These are phyloP conservation scores for Psilopogon haemacephalus DNA, from an alignment of 2,113 vertebrate genomes.

Conservation along the genomic window DNA sequence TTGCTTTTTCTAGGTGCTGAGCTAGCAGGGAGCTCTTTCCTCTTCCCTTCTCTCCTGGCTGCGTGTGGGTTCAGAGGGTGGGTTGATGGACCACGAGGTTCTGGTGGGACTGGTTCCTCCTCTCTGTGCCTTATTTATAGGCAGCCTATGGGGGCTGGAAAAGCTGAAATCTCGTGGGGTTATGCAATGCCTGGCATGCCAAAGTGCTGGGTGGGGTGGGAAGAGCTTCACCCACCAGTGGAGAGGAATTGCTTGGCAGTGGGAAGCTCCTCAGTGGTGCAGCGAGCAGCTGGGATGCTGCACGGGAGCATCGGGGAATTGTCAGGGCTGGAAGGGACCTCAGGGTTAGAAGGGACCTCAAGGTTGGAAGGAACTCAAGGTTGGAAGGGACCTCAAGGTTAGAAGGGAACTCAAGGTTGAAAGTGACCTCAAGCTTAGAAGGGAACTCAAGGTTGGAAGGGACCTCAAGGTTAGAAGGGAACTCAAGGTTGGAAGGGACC, in stretches of 20 bases:
- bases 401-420: no score
- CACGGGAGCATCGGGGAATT: no score
- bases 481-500: no score
- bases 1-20: neutral
- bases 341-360: no score
- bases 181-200: neutral
- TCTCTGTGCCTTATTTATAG: neutral
- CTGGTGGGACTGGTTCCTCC: neutral
- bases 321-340: neutral
- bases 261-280: neutral
- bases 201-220: neutral
- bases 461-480: no score
- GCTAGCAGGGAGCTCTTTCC: fast-evolving
- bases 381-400: no score
- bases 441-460: no score
- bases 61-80: neutral
- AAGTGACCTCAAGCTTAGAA: no score
- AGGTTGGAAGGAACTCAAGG: no score
- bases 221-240: neutral
- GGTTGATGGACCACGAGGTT: neutral
- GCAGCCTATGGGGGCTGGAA: neutral
- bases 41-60: neutral
- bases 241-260: neutral
- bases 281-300: neutral
- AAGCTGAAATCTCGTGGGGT: neutral